phyloP scores from a whole-genome alignment of 2,113 vertebrate genomes.

The Rhadina sibilatrix region DNA sequence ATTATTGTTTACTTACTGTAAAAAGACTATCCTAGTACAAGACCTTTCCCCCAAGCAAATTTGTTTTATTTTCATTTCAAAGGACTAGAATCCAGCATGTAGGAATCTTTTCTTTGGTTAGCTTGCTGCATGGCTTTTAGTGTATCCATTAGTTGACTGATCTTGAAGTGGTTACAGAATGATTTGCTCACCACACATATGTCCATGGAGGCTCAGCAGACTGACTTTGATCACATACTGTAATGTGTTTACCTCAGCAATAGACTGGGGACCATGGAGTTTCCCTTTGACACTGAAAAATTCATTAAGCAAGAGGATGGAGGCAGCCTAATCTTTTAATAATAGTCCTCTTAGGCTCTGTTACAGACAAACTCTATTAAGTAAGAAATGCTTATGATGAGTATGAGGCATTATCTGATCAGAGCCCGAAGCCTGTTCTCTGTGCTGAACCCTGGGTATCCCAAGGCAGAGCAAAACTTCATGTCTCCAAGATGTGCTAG shows the following conservation, averaged over 20 bases:
- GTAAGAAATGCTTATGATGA: neutral
- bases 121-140: neutral
- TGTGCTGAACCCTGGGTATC: neutral
- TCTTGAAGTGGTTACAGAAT: neutral
- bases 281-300: neutral
- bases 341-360: neutral
- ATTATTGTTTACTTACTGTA: neutral
- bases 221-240: neutral
- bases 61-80: neutral
- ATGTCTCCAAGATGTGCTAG: neutral
- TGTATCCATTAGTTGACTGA: neutral
- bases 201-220: neutral
- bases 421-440: neutral
- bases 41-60: neutral
- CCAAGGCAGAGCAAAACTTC: neutral
- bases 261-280: neutral
- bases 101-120: neutral
- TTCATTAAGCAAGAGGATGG: neutral
- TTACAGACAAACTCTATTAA: conserved; percentile 10
- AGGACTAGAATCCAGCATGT: neutral
- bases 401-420: neutral
- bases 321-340: conserved; percentile 26
- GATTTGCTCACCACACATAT: neutral
- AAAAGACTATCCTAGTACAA: neutral
- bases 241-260: neutral